Conservation (phyloP, 2,113 vertebrate genomes). For the Spermophilus dauricus region DNA sequence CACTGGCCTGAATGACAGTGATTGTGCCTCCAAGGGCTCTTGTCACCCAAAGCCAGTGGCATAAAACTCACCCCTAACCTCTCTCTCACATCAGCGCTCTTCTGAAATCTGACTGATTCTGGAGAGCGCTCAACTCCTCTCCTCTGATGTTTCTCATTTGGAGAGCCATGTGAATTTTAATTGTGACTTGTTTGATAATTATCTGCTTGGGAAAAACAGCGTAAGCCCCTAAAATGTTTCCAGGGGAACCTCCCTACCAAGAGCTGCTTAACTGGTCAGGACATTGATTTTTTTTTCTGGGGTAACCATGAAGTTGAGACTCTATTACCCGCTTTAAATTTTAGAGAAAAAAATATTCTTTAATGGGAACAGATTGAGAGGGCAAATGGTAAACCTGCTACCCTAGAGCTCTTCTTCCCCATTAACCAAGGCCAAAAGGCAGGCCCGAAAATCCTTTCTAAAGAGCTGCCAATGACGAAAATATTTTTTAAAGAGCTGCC, state of each 20-base stretch:
- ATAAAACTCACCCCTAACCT: not conserved
- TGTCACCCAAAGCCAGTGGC: not conserved
- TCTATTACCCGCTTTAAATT: constrained; percentile 21
- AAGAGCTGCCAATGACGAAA: no score
- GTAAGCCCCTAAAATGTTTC: not conserved
- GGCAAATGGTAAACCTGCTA: not conserved
- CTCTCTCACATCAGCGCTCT: not conserved
- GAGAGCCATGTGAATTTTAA: constrained; percentile 25
- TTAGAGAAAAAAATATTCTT: constrained; percentile 55
- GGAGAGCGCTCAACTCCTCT: not conserved
- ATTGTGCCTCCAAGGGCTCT: not conserved
- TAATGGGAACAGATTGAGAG: constrained; percentile 65
- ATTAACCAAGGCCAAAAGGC: constrained; percentile 52
- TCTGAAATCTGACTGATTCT: not conserved
- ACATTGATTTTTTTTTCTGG: not conserved
- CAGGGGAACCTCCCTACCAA: rapidly evolving
- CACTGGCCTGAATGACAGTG: not conserved
- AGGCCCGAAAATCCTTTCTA: constrained; percentile 66
- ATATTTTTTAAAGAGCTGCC: constrained; percentile 70
- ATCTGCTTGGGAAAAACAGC: not conserved
- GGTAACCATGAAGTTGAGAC: not conserved
- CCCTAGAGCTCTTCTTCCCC: not conserved
- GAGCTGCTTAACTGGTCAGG: not conserved
- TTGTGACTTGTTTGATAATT: not conserved
- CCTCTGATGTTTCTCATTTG: not conserved